phyloP scores from a whole-genome alignment of 1,140 invertebrate genomes.

The Atta colombica region DNA sequence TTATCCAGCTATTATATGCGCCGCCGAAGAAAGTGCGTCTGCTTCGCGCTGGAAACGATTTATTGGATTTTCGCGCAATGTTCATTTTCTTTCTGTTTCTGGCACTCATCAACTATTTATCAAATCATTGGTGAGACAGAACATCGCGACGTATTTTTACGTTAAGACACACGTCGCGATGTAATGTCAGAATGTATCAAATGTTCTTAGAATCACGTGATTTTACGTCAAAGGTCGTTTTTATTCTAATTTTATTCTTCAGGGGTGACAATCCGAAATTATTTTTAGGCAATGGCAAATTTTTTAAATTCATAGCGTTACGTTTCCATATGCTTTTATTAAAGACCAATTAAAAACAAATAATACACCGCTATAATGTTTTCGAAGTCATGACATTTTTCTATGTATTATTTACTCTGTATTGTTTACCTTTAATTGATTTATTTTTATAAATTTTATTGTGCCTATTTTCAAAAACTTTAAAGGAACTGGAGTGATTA shows the following conservation, averaged over 20 bases:
- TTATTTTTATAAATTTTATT: no score
- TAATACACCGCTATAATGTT: no score
- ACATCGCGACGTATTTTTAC: conserved; percentile 41
- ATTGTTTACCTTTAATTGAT: no score
- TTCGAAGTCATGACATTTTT: no score
- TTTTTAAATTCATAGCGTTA: neutral
- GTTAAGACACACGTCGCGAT: conserved; percentile 19
- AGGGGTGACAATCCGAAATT: conserved; percentile 1
- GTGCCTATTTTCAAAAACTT: no score
- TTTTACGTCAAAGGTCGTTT: neutral
- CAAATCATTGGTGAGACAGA: conserved; percentile 39
- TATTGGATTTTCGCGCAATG: conserved; percentile 14
- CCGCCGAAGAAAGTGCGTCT: neutral
- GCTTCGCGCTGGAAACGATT: conserved; percentile 10
- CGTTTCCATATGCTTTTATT: neutral
- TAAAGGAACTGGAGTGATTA: no score
- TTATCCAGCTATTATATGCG: conserved; percentile 56
- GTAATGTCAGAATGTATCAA: conserved; percentile 41
- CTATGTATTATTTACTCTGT: no score
- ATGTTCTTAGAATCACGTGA: neutral
- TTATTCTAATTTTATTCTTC: neutral
- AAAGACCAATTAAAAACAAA: neutral
- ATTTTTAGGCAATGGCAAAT: neutral
- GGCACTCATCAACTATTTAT: conserved; percentile 21
- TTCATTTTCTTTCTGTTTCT: neutral